phyloP scores from a whole-genome alignment of 2,888 invertebrate genomes.

The Pharmacophagus antenor region DNA sequence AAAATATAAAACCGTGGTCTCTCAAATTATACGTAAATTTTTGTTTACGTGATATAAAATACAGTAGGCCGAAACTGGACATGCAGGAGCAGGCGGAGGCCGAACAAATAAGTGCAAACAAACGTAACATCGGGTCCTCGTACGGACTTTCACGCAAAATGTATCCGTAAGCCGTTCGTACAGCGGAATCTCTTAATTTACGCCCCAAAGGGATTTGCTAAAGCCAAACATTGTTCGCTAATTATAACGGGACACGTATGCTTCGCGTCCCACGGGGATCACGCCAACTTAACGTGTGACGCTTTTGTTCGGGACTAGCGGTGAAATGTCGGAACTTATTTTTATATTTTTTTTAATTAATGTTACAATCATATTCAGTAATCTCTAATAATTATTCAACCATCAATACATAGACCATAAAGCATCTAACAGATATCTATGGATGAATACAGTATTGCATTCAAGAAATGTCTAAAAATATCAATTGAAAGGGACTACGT shows the following conservation, averaged over 20 bases:
- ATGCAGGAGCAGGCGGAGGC: conserved; percentile 5
- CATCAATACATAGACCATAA: not conserved
- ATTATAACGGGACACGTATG: conserved; percentile 79
- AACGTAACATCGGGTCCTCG: conserved; percentile 42
- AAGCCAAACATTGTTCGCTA: conserved; percentile 81
- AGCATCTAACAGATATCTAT: not conserved
- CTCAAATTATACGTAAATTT: not conserved
- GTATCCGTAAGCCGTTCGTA: conserved; percentile 41
- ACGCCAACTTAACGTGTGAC: conserved; percentile 61
- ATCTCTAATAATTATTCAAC: not conserved
- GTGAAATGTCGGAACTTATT: conserved; percentile 27
- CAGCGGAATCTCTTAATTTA: conserved; percentile 78
- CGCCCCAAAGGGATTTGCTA: conserved; percentile 79
- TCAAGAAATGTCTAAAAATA: too few relatives aligned
- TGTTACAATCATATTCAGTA: not conserved
- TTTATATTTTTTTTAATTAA: conserved; percentile 24
- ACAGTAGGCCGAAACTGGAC: conserved; percentile 20
- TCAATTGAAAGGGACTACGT: too few relatives aligned
- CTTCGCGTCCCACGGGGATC: conserved; percentile 72
- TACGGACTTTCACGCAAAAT: conserved; percentile 63
- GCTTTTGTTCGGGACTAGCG: conserved; percentile 42
- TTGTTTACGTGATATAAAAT: not conserved
- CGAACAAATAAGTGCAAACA: conserved; percentile 50
- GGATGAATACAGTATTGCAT: too few relatives aligned
- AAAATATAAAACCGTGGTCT: not conserved